Evolutionary conservation across 2,888 invertebrate species (phyloP).

Genomic region (Doris montereyensis): DNA sequence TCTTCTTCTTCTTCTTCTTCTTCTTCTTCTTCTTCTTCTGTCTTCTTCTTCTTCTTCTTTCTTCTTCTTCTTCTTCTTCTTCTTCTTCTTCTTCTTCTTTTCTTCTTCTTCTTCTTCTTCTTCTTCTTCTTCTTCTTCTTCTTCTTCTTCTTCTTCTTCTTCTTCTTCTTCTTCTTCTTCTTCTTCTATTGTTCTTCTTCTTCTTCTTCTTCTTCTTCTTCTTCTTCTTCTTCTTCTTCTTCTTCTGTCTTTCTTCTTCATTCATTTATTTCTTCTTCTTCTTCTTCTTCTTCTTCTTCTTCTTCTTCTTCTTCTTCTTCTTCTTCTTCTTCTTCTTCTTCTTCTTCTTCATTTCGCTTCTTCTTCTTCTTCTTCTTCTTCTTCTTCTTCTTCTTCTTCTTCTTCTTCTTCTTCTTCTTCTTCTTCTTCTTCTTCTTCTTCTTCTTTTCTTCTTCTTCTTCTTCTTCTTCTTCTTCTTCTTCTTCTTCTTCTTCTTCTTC

Average conservation of each 20-base stretch:
- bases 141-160: neutral
- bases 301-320: too few species aligned
- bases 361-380: slow-evolving; percentile 1
- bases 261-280: too few species aligned
- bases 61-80: neutral
- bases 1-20: neutral
- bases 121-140: neutral
- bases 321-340: slow-evolving; percentile 47
- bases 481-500: neutral
- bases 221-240: too few species aligned
- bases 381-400: slow-evolving; percentile 9
- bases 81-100: neutral
- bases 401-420: slow-evolving; percentile 8
- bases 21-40: neutral
- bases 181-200: too few species aligned
- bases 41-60: too few species aligned
- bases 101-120: slow-evolving; percentile 10
- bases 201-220: too few species aligned
- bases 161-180: slow-evolving; percentile 18
- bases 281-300: too few species aligned
- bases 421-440: slow-evolving; percentile 12
- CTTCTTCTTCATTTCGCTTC: slow-evolving; percentile 22
- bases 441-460: neutral
- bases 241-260: too few species aligned
- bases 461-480: neutral